Evolutionary conservation across 2,888 invertebrate genomes (phyloP).

Genomic region (Calameuta filiformis): DNA sequence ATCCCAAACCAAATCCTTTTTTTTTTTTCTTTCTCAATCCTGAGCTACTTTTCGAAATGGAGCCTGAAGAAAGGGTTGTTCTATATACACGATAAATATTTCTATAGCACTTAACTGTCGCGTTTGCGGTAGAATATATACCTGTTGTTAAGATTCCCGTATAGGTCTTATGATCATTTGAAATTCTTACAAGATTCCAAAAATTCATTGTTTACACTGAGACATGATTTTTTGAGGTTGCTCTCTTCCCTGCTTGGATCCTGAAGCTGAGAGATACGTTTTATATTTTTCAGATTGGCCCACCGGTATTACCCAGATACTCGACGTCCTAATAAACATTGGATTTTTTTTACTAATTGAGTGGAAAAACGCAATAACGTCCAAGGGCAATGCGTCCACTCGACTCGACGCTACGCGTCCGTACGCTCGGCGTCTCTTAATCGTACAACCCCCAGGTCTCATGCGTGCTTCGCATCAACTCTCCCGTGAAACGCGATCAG

Average conservation of each 20-base stretch:
- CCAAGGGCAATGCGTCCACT: background rate
- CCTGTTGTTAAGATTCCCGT: background rate
- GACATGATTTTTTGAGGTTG: background rate
- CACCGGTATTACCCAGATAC: background rate
- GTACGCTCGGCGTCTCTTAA: background rate
- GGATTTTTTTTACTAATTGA: conserved; percentile 34
- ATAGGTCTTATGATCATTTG: background rate
- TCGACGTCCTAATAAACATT: conserved; percentile 17
- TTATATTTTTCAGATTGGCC: background rate
- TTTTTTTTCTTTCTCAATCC: background rate
- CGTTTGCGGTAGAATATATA: background rate
- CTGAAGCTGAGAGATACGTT: background rate
- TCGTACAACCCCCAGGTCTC: background rate
- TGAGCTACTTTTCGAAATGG: conserved; percentile 35
- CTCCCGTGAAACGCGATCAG: conserved; percentile 62
- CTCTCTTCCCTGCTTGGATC: no score
- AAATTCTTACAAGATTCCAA: background rate
- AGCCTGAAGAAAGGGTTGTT: conserved; percentile 43
- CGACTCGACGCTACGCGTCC: conserved; percentile 4
- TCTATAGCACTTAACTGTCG: background rate
- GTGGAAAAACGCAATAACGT: conserved; percentile 31
- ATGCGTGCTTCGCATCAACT: conserved; percentile 32
- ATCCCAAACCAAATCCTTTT: conserved; percentile 27
- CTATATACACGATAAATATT: conserved; percentile 14
- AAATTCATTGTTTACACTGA: background rate